Evolutionary conservation across 2,888 invertebrate species (phyloP).

Genomic region (Parascotia fuliginaria): DNA sequence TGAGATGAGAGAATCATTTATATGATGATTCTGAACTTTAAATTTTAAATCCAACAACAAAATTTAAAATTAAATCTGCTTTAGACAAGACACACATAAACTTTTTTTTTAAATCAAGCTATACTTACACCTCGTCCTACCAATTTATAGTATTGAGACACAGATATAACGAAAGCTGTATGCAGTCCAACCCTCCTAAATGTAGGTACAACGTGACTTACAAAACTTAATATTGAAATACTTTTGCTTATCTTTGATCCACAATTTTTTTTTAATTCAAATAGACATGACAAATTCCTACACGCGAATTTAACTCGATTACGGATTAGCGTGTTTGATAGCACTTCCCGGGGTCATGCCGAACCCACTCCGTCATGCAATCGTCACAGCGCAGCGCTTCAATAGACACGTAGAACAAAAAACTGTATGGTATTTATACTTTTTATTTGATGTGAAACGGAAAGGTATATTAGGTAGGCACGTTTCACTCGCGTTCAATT

Average conservation of each 20-base stretch:
- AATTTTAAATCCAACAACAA: too few species aligned
- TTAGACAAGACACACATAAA: too few species aligned
- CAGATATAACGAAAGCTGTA: too few species aligned
- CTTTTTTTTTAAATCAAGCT: too few species aligned
- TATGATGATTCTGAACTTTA: too few species aligned
- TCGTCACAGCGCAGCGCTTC: slow-evolving; percentile 6
- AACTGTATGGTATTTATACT: background rate
- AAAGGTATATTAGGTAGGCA: too few species aligned
- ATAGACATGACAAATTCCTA: slow-evolving; percentile 1
- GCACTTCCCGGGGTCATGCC: slow-evolving; percentile 3
- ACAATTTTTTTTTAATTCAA: background rate
- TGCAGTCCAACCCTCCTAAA: background rate
- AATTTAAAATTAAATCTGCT: too few species aligned
- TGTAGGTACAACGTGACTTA: background rate
- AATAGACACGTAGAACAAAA: background rate
- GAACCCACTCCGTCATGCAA: slow-evolving; percentile 10
- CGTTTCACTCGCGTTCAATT: too few species aligned
- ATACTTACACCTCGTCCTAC: too few species aligned
- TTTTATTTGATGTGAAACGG: background rate
- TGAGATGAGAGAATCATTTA: too few species aligned
- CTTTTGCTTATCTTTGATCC: background rate
- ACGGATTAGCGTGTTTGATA: slow-evolving; percentile 4
- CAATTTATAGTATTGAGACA: too few species aligned
- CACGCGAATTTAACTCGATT: slow-evolving; percentile 7
- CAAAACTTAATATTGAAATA: background rate